Evolutionary conservation across 2,888 invertebrate species (phyloP).

Genomic region (Stratiomys singularior): DNA sequence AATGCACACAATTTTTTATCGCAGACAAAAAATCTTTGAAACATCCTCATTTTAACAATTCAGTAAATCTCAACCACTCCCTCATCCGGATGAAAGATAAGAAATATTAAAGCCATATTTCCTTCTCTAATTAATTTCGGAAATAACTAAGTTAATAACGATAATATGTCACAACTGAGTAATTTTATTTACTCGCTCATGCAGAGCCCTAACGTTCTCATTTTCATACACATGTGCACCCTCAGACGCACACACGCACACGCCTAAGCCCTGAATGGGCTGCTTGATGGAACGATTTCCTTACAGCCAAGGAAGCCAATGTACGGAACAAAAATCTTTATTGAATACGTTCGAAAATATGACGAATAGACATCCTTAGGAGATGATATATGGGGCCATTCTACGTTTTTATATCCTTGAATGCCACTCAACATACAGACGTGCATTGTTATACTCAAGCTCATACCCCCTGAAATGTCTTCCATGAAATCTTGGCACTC

Average conservation of each 20-base stretch:
- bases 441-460: not conserved
- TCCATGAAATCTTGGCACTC: not conserved
- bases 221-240: not conserved
- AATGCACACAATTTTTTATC: too few species aligned
- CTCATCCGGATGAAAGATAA: not conserved
- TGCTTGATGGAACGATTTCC: slow-evolving; percentile 10
- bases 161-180: slow-evolving; percentile 14
- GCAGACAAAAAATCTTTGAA: too few species aligned
- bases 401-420: slow-evolving; percentile 27
- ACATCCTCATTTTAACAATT: too few species aligned
- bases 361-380: slow-evolving; percentile 35
- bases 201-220: not conserved
- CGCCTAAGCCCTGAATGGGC: too few species aligned
- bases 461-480: not conserved
- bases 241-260: not conserved
- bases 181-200: not conserved
- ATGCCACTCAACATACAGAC: slow-evolving; percentile 3
- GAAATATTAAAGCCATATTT: not conserved
- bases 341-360: slow-evolving; percentile 42
- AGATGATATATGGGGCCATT: slow-evolving; percentile 40
- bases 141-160: slow-evolving; percentile 7
- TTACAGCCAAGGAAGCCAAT: not conserved
- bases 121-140: not conserved
- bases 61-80: too few species aligned
- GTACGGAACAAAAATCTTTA: slow-evolving; percentile 37